Evolutionary conservation across 2,888 invertebrate species (phyloP).

Genomic region (Pristionchus entomophagus): DNA sequence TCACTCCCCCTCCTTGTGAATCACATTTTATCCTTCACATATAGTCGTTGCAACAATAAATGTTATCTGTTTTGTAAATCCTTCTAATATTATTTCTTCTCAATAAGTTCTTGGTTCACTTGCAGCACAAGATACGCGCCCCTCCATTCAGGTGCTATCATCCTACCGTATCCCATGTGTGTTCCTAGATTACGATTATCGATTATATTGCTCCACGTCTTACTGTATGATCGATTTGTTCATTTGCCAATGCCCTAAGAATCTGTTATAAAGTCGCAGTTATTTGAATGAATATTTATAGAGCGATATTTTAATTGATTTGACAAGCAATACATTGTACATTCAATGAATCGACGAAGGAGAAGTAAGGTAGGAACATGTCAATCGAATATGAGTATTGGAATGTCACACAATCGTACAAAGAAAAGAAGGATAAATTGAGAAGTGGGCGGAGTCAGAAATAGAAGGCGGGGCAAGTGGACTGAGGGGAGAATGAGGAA

Average conservation of each 20-base stretch:
- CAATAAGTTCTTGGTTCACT: not conserved
- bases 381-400: too few relatives aligned
- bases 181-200: slow-evolving; percentile 33
- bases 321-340: not conserved
- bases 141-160: slow-evolving; percentile 12
- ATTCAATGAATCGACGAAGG: not conserved
- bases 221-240: slow-evolving; percentile 31
- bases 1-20: not conserved
- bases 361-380: not conserved
- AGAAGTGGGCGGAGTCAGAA: slow-evolving; percentile 18
- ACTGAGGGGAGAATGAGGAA: not conserved
- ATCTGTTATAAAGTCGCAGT: slow-evolving; percentile 40
- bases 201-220: slow-evolving; percentile 20
- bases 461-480: not conserved
- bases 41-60: slow-evolving; percentile 5
- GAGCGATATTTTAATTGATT: not conserved
- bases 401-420: not conserved
- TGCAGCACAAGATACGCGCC: slow-evolving; percentile 37
- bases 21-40: slow-evolving; percentile 24
- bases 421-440: not conserved
- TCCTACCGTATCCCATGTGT: slow-evolving; percentile 41
- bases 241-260: slow-evolving; percentile 23
- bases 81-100: not conserved
- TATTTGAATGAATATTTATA: not conserved
- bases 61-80: not conserved